These are phyloP conservation scores for Trachelipus rathkii DNA, from an alignment of 1,140 invertebrate genomes.

Conservation along the genomic window DNA sequence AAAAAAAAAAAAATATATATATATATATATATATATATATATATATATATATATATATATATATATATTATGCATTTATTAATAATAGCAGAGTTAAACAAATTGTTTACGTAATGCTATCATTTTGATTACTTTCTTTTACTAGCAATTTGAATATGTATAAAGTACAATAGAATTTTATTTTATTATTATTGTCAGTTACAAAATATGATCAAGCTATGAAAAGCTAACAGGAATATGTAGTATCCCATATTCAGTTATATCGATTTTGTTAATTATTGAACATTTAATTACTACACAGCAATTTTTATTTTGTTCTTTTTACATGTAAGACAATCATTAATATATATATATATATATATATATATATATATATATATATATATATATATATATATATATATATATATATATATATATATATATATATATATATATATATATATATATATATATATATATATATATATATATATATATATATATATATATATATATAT, in stretches of 20 bases:
- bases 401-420: conserved; percentile 13
- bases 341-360: conserved; percentile 1
- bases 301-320: not conserved
- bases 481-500: too few relatives aligned
- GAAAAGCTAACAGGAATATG: not conserved
- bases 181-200: not conserved
- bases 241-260: not conserved
- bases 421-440: not conserved
- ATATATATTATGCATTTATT: too few relatives aligned
- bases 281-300: not conserved
- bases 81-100: too few relatives aligned
- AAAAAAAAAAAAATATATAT: too few relatives aligned
- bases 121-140: too few relatives aligned
- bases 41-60: too few relatives aligned
- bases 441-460: not conserved
- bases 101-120: too few relatives aligned
- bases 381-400: conserved; percentile 15
- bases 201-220: not conserved
- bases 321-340: not conserved
- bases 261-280: not conserved
- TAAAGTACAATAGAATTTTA: not conserved
- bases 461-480: too few relatives aligned
- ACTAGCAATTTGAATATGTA: too few relatives aligned
- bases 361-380: conserved; percentile 7
- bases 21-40: too few relatives aligned